phyloP scores from a whole-genome alignment of 2,797 vertebrate genomes.

The Parauchenoglanis punctatus region DNA sequence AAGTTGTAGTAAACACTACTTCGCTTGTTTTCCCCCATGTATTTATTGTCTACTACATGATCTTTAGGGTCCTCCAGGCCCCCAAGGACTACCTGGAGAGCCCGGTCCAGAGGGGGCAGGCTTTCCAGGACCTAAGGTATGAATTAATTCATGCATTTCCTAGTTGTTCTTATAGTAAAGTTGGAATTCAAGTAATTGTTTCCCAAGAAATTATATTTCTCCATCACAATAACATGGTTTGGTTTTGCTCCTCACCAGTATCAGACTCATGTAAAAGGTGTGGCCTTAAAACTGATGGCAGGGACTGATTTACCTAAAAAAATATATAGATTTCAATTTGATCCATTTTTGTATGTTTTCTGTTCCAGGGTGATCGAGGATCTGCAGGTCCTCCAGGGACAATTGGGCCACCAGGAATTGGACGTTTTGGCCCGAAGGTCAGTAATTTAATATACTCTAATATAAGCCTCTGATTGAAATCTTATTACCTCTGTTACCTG shows the following conservation, averaged over 20 bases:
- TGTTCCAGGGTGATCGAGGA: conserved; percentile 80
- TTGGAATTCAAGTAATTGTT: neutral
- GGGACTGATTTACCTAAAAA: neutral
- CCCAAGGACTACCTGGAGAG: conserved; percentile 78
- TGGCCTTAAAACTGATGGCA: neutral
- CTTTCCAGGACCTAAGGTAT: conserved; percentile 85
- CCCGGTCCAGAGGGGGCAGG: conserved; percentile 77
- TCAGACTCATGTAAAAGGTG: neutral
- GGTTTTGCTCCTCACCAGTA: neutral
- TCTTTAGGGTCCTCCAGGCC: conserved; percentile 77
- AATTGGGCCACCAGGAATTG: conserved; percentile 72
- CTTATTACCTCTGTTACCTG: neutral
- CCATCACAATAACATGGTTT: neutral
- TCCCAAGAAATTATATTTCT: neutral
- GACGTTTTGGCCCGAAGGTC: conserved; percentile 80
- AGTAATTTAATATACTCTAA: neutral
- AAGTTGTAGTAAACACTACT: neutral
- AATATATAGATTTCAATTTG: neutral
- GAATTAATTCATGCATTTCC: neutral
- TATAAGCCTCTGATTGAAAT: neutral
- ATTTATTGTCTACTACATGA: neutral
- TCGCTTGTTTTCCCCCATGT: neutral
- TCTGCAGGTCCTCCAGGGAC: conserved; percentile 75
- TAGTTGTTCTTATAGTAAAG: neutral
- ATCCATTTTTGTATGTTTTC: conserved; percentile 1